These are phyloP conservation scores for Aegotheles bennettii DNA, from an alignment of 2,113 vertebrate species.

Conservation along the genomic window DNA sequence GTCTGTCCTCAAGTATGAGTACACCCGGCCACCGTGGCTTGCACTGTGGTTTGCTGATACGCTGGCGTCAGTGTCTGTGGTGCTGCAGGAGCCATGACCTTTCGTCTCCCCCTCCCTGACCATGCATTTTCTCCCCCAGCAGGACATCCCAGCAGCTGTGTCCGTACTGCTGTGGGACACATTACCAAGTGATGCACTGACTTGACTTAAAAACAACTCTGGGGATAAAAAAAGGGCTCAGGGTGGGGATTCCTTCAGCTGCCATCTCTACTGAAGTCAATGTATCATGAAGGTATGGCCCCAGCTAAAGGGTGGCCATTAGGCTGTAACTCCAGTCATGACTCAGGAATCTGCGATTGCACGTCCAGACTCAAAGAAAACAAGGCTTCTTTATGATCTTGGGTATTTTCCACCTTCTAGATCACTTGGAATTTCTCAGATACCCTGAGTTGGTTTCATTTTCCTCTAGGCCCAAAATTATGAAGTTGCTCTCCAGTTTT, in stretches of 20 bases:
- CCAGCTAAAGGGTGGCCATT: background rate
- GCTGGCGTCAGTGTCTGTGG: background rate
- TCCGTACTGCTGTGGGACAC: background rate
- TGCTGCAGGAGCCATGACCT: background rate
- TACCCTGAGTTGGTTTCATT: background rate
- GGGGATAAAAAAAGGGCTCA: background rate
- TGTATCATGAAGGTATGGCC: background rate
- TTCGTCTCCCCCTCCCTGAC: accelerated
- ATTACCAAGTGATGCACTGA: background rate
- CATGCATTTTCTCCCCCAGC: background rate
- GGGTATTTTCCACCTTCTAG: background rate
- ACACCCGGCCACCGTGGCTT: accelerated
- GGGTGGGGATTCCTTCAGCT: background rate
- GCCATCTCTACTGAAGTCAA: background rate
- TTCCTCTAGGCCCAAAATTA: background rate
- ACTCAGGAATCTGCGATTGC: background rate
- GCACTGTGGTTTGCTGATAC: background rate
- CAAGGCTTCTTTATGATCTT: background rate
- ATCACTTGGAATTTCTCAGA: background rate
- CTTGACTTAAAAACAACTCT: background rate
- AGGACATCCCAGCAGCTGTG: background rate
- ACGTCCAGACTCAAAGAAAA: background rate
- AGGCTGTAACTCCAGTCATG: background rate
- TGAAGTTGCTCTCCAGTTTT: background rate
- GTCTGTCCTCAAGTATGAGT: background rate